These are phyloP conservation scores for Leptopilina myrica DNA, from an alignment of 2,888 invertebrate genomes.

Conservation along the genomic window DNA sequence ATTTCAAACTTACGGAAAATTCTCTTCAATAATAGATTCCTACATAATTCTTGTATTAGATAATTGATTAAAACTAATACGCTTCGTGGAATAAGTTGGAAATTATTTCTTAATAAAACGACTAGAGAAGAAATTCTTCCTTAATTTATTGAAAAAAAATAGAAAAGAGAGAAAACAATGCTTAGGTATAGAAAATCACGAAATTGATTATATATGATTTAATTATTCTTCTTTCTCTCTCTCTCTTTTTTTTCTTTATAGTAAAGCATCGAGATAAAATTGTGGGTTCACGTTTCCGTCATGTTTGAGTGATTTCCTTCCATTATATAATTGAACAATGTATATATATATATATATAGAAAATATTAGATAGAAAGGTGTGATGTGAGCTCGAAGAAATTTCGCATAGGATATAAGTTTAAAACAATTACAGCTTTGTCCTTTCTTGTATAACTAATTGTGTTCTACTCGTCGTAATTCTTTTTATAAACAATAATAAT, in stretches of 20 bases:
- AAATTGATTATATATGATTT: slow-evolving; percentile 17
- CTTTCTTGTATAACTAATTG: slow-evolving; percentile 3
- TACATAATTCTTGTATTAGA: not conserved
- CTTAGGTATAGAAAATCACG: not conserved
- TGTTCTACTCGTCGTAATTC: not conserved
- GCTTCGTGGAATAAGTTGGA: not conserved
- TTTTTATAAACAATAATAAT: not conserved
- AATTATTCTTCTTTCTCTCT: not conserved
- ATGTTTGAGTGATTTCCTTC: slow-evolving; percentile 1
- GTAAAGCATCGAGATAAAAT: slow-evolving; percentile 5
- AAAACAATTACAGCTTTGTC: slow-evolving; percentile 23
- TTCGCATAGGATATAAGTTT: slow-evolving; percentile 8
- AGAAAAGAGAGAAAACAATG: not conserved
- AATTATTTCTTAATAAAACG: not conserved
- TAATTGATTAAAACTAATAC: slow-evolving; percentile 1
- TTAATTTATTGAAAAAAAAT: not conserved
- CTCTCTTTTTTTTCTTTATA: not conserved
- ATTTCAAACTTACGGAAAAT: not conserved
- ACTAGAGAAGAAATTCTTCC: not conserved
- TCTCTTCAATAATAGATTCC: not conserved
- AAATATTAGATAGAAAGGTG: slow-evolving; percentile 17
- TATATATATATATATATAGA: not conserved
- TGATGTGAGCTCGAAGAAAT: slow-evolving; percentile 18
- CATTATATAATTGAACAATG: slow-evolving; percentile 13
- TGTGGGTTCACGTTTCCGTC: not conserved